These are phyloP conservation scores for Chiloscyllium plagiosum DNA, from an alignment of 2,113 vertebrate species.

Conservation along the genomic window DNA sequence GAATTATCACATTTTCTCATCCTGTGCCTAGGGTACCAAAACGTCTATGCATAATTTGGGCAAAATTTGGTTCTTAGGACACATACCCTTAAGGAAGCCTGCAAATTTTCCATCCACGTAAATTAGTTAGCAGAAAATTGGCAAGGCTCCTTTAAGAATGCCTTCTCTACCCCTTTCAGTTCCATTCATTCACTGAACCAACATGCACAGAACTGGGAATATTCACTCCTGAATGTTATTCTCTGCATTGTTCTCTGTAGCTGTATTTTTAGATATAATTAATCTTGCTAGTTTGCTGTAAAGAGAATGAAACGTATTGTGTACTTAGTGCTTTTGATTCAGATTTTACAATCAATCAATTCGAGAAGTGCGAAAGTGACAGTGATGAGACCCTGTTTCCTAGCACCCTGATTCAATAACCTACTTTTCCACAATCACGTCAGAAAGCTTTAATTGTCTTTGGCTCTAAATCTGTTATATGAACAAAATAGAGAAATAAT, in stretches of 20 bases:
- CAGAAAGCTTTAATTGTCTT: not conserved
- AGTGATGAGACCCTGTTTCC: not conserved
- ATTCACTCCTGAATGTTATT: not conserved
- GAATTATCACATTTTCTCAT: not conserved
- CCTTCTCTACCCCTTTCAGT: not conserved
- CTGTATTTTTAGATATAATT: not conserved
- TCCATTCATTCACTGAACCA: not conserved
- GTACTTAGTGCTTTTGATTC: not conserved
- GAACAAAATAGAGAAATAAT: not conserved
- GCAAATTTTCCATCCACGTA: not conserved
- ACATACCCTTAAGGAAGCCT: not conserved
- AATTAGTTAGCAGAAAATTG: not conserved
- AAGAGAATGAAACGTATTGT: not conserved
- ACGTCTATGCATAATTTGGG: not conserved
- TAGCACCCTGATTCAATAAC: constrained; percentile 44
- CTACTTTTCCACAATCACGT: constrained; percentile 40
- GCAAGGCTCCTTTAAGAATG: not conserved
- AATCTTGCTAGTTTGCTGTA: not conserved
- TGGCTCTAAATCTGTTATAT: constrained; percentile 1
- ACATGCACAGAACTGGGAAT: not conserved
- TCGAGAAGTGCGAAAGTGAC: not conserved
- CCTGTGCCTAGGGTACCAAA: not conserved
- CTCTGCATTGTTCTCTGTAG: not conserved
- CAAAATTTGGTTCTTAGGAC: not conserved
- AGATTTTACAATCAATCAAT: not conserved